phyloP scores from a whole-genome alignment of 2,113 vertebrate species.

The Barbus barbus region DNA sequence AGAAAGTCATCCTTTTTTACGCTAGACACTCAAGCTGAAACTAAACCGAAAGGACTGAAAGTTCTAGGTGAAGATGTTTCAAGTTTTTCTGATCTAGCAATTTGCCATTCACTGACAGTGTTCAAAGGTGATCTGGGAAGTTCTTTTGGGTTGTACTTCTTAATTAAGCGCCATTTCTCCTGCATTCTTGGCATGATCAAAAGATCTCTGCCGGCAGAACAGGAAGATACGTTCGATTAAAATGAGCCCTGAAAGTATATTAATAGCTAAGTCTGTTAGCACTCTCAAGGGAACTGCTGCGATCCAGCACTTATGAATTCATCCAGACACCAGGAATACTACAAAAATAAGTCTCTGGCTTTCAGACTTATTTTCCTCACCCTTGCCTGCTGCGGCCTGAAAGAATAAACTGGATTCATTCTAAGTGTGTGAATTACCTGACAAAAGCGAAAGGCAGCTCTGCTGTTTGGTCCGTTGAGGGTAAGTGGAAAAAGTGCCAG shows the following conservation, averaged over 20 bases:
- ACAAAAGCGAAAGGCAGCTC: background rate
- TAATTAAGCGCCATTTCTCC: slow-evolving; percentile 31
- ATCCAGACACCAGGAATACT: slow-evolving; percentile 10
- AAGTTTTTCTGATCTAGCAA: slow-evolving; percentile 19
- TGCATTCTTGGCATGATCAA: slow-evolving; percentile 41
- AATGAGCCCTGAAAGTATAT: slow-evolving; percentile 41
- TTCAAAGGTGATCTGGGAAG: slow-evolving; percentile 39
- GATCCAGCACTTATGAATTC: slow-evolving; percentile 24
- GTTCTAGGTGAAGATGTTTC: slow-evolving; percentile 21
- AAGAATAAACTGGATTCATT: slow-evolving; percentile 5
- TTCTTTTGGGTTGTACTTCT: slow-evolving; percentile 19
- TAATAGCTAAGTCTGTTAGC: slow-evolving; percentile 40
- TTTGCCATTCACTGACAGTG: slow-evolving; percentile 34
- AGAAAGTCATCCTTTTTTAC: background rate
- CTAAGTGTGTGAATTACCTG: slow-evolving; percentile 3
- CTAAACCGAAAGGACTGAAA: background rate
- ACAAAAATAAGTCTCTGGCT: slow-evolving; percentile 6
- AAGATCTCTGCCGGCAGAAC: slow-evolving; percentile 31
- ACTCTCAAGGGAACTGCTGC: slow-evolving; percentile 16
- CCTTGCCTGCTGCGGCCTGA: background rate
- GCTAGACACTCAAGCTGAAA: background rate
- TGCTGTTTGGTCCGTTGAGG: background rate
- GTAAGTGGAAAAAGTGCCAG: slow-evolving; percentile 1
- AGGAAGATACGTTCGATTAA: slow-evolving; percentile 28
- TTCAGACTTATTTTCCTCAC: slow-evolving; percentile 16